Conservation (phyloP, 2,888 invertebrate species). For the Drosophila mimica region DNA sequence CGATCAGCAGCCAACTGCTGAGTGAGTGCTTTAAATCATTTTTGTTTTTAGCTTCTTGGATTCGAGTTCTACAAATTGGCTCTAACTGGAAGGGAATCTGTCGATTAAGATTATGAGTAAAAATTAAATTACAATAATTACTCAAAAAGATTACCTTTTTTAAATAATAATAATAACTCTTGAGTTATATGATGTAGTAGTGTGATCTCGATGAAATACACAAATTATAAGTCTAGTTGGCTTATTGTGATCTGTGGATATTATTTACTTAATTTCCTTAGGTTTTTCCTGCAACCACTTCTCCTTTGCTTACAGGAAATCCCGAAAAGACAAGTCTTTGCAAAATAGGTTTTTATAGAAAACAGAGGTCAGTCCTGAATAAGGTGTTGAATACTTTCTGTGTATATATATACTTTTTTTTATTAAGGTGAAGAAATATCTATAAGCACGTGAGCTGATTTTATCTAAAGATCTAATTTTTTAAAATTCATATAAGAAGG, state of each 20-base stretch:
- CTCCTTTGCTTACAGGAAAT: neutral
- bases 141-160: no score
- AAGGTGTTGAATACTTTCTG: slow-evolving; percentile 23
- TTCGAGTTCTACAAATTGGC: slow-evolving; percentile 5
- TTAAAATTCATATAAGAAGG: neutral
- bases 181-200: neutral
- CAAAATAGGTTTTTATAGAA: neutral
- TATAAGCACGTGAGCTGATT: slow-evolving; percentile 1
- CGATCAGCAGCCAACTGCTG: slow-evolving; percentile 31
- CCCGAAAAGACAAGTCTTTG: neutral
- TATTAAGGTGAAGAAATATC: neutral
- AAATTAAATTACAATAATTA: no score
- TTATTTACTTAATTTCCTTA: neutral
- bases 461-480: slow-evolving; percentile 7
- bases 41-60: neutral
- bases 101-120: neutral
- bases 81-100: slow-evolving; percentile 5
- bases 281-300: neutral
- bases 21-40: slow-evolving; percentile 44
- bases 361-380: neutral
- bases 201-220: neutral
- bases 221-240: neutral
- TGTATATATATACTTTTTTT: neutral
- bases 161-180: no score
- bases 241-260: neutral